Evolutionary conservation across 2,888 invertebrate species (phyloP).

Genomic region (Eutolmus rufibarbis): DNA sequence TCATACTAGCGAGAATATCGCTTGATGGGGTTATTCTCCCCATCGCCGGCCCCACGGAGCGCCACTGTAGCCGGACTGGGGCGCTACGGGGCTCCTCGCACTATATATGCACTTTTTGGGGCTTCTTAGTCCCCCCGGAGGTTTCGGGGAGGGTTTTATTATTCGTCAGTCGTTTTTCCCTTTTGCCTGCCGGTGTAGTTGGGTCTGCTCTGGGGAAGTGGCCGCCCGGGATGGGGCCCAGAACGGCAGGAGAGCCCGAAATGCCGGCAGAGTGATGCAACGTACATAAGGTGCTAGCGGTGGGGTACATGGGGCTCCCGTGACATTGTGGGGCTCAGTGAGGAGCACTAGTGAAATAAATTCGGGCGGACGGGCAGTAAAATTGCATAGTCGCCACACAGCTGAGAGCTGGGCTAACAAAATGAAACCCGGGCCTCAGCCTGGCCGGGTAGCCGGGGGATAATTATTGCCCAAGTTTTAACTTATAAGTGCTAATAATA

Average conservation of each 20-base stretch:
- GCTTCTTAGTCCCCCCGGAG: not conserved
- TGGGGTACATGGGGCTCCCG: not conserved
- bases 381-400: not conserved
- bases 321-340: slow-evolving; percentile 15
- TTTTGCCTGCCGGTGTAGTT: slow-evolving; percentile 9
- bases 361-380: not conserved
- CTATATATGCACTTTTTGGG: slow-evolving; percentile 24
- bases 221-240: not conserved
- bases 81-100: not conserved
- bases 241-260: not conserved
- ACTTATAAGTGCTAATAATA: slow-evolving; percentile 6
- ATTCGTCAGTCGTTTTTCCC: slow-evolving; percentile 15
- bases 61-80: not conserved
- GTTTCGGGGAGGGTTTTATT: not conserved
- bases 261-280: slow-evolving; percentile 20
- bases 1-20: slow-evolving; percentile 39
- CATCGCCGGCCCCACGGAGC: not conserved
- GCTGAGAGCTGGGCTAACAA: not conserved
- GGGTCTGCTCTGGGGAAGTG: not conserved
- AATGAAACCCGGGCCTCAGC: not conserved
- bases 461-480: slow-evolving; percentile 11
- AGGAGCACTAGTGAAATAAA: not conserved
- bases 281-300: not conserved
- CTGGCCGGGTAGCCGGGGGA: not conserved
- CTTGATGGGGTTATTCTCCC: slow-evolving; percentile 41